Conservation (phyloP, 2,113 vertebrate genomes). For the Tylochromis polylepis region DNA sequence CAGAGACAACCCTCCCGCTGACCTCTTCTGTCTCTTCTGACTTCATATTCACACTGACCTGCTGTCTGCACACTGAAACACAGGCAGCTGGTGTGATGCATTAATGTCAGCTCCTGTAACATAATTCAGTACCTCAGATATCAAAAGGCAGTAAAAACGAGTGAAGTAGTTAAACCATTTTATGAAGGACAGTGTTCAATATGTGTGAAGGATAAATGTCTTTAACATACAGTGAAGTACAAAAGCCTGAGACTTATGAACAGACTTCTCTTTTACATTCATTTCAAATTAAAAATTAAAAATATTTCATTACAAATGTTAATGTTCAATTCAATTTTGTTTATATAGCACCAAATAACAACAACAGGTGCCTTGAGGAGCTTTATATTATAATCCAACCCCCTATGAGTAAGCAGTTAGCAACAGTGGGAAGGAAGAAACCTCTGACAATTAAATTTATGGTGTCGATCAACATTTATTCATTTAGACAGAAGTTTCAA, state of each 20-base stretch:
- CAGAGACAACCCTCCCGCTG: background rate
- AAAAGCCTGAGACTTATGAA: background rate
- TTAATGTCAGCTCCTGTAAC: background rate
- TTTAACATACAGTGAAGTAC: background rate
- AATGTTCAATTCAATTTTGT: background rate
- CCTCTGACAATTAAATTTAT: no score
- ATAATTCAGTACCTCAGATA: background rate
- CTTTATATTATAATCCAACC: background rate
- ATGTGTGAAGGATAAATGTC: background rate
- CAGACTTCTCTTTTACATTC: background rate
- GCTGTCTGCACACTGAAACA: background rate
- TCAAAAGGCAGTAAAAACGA: background rate
- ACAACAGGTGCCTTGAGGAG: background rate
- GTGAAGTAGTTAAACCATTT: background rate
- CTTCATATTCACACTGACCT: background rate
- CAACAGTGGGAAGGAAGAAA: background rate
- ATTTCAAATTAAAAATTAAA: background rate
- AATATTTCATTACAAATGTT: background rate
- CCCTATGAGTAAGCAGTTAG: background rate
- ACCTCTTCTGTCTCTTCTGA: background rate
- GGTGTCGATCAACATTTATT: background rate
- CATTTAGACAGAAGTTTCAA: background rate
- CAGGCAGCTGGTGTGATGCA: background rate
- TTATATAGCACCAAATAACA: background rate
- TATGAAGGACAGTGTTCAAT: background rate